Conservation (phyloP, 2,888 invertebrate species). For the Yponomeuta sedellus region DNA sequence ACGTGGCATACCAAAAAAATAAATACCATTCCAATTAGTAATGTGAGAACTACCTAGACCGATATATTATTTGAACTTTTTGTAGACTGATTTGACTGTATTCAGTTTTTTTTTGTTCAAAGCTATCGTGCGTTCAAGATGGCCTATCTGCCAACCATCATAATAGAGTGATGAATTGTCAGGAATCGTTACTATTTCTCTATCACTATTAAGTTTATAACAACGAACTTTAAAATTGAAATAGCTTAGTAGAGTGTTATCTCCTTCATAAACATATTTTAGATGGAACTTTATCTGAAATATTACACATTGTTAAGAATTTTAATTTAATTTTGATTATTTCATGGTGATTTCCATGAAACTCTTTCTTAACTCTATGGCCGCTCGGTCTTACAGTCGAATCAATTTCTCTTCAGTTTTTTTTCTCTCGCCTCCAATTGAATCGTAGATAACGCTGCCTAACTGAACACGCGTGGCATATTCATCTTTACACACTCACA, state of each 20-base stretch:
- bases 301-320: too few relatives aligned
- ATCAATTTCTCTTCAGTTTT: slow-evolving; percentile 55
- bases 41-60: slow-evolving; percentile 21
- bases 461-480: slow-evolving; percentile 32
- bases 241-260: too few relatives aligned
- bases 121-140: slow-evolving; percentile 51
- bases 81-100: slow-evolving; percentile 33
- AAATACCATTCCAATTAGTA: neutral
- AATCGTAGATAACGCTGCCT: slow-evolving; percentile 35
- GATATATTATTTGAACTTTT: slow-evolving; percentile 20
- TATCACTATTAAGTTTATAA: too few relatives aligned
- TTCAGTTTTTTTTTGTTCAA: slow-evolving; percentile 38
- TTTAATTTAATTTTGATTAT: too few relatives aligned
- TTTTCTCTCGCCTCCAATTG: slow-evolving; percentile 37
- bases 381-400: slow-evolving; percentile 37
- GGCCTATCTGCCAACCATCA: slow-evolving; percentile 48
- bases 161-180: slow-evolving; percentile 34
- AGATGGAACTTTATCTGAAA: too few relatives aligned
- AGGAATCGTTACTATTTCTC: slow-evolving; percentile 25
- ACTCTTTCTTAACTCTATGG: slow-evolving; percentile 11
- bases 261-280: too few relatives aligned
- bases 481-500: neutral
- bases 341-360: slow-evolving; percentile 9
- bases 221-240: too few relatives aligned
- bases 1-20: neutral